phyloP scores from a whole-genome alignment of 2,113 vertebrate species.

The Prionailurus bengalensis region DNA sequence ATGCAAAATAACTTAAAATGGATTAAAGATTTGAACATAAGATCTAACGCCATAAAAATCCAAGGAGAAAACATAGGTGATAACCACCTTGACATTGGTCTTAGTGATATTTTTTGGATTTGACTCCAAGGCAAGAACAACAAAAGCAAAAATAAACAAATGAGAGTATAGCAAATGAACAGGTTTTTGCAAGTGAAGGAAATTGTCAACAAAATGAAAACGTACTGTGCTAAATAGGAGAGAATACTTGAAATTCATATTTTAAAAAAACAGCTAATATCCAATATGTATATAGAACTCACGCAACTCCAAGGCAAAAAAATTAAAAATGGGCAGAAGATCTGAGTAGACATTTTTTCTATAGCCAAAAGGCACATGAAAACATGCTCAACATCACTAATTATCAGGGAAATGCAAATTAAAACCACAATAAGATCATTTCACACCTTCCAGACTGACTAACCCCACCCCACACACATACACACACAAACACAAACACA shows the following conservation, averaged over 20 bases:
- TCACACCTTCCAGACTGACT: neutral
- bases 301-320: neutral
- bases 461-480: neutral
- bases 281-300: neutral
- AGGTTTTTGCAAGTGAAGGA: neutral
- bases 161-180: neutral
- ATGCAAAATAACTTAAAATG: neutral
- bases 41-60: neutral
- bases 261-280: neutral
- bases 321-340: neutral
- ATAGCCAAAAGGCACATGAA: neutral
- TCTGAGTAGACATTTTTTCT: neutral
- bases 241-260: neutral
- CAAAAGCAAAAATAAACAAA: neutral
- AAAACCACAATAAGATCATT: neutral
- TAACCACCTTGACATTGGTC: neutral
- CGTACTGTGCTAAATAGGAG: neutral
- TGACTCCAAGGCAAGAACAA: neutral
- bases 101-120: neutral
- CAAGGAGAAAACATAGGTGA: neutral
- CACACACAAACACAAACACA: neutral
- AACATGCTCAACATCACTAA: neutral
- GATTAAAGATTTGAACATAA: neutral
- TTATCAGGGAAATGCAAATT: neutral
- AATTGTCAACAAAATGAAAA: neutral